These are phyloP conservation scores for Pachypanchax playfairii DNA, from an alignment of 2,113 vertebrate species.

Conservation along the genomic window DNA sequence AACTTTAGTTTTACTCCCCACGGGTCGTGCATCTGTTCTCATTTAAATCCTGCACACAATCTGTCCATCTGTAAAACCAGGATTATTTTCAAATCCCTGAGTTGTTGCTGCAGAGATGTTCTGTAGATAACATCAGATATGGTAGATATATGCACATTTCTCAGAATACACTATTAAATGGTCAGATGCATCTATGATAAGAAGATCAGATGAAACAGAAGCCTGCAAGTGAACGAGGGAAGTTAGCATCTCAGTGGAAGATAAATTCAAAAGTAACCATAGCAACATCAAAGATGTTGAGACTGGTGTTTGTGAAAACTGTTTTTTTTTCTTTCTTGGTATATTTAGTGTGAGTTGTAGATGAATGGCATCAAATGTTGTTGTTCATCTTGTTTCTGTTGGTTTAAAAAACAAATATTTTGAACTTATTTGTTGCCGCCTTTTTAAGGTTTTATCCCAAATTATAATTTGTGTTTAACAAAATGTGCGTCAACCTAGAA, in stretches of 20 bases:
- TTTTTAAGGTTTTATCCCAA: too few relatives aligned
- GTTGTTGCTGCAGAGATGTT: not conserved
- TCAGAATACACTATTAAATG: not conserved
- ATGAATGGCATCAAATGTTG: not conserved
- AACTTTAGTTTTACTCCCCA: conserved; percentile 30
- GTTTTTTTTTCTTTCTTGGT: not conserved
- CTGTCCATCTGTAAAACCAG: conserved; percentile 28
- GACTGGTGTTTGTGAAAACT: too few relatives aligned
- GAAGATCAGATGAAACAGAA: not conserved
- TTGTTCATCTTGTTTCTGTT: too few relatives aligned
- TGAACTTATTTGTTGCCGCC: too few relatives aligned
- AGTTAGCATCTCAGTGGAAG: not conserved
- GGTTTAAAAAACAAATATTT: too few relatives aligned
- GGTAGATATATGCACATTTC: not conserved
- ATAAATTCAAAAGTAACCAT: not conserved
- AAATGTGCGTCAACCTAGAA: too few relatives aligned
- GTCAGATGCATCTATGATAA: not conserved
- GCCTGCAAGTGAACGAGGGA: not conserved
- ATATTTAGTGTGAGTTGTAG: not conserved
- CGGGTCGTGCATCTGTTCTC: conserved; percentile 37
- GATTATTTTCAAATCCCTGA: conserved; percentile 20
- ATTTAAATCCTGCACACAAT: conserved; percentile 37
- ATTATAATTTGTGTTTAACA: too few relatives aligned
- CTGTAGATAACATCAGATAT: not conserved
- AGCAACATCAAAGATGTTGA: conserved; percentile 7